Conservation (phyloP, 2,113 vertebrate genomes). For the Alouatta palliata region DNA sequence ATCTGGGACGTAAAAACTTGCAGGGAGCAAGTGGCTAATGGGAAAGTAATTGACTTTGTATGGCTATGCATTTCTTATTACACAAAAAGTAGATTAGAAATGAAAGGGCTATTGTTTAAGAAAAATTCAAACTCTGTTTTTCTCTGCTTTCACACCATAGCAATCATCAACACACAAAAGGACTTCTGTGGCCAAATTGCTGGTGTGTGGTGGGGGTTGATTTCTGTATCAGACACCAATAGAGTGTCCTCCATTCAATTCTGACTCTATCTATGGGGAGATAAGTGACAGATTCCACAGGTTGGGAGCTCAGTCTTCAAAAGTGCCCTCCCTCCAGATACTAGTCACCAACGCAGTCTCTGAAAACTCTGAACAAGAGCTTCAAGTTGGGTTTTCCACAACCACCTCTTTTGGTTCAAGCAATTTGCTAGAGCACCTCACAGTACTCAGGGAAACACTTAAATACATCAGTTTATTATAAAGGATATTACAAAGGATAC, state of each 20-base stretch:
- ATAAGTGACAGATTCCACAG: neutral
- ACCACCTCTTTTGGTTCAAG: neutral
- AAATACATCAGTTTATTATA: too few species aligned
- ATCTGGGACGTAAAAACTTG: neutral
- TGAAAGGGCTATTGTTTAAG: neutral
- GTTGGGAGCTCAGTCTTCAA: neutral
- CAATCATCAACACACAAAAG: neutral
- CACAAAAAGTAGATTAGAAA: neutral
- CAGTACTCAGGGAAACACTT: neutral
- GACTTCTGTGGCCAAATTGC: neutral
- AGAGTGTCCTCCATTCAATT: neutral
- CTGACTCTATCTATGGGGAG: neutral
- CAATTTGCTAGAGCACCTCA: neutral
- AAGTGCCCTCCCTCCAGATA: neutral
- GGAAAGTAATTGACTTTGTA: slow-evolving; percentile 11
- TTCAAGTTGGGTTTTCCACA: neutral
- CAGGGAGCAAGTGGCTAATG: neutral
- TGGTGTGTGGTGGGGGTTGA: neutral
- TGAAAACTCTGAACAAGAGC: neutral
- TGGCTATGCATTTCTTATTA: neutral
- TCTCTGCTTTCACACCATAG: neutral
- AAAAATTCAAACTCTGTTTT: neutral
- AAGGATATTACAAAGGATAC: neutral
- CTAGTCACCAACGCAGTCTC: neutral
- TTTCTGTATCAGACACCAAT: neutral